Evolutionary conservation across 2,797 vertebrate species (phyloP).

Genomic region (Acrossocheilus wenchowensis): DNA sequence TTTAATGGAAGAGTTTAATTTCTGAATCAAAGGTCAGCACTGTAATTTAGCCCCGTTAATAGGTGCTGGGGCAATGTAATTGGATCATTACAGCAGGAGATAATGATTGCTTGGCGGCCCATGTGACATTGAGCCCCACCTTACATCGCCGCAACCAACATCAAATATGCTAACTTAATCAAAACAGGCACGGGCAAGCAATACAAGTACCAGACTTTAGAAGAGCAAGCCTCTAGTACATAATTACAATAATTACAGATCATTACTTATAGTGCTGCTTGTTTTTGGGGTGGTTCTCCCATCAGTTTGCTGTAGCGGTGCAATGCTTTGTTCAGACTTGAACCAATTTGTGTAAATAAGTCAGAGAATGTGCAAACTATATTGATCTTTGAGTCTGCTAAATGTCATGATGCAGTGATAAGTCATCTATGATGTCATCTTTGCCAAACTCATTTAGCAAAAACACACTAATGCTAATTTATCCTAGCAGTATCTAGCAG

Average conservation of each 20-base stretch:
- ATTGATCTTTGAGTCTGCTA: constrained; percentile 12
- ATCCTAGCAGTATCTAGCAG: background rate
- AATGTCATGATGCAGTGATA: constrained; percentile 9
- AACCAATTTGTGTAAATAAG: background rate
- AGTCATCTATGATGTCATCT: constrained; percentile 1
- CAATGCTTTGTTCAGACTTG: constrained; percentile 7
- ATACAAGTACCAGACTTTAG: constrained; percentile 68
- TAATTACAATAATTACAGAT: constrained; percentile 69
- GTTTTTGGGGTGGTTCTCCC: constrained; percentile 12
- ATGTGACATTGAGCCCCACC: constrained; percentile 52
- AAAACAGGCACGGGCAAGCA: constrained; percentile 60
- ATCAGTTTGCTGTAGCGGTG: background rate
- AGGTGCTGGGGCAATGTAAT: constrained; percentile 71
- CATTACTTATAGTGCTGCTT: constrained; percentile 60
- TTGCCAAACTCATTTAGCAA: background rate
- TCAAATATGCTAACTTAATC: constrained; percentile 59
- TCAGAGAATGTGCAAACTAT: background rate
- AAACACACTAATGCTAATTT: background rate
- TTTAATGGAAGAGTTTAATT: constrained; percentile 55
- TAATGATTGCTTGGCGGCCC: constrained; percentile 66
- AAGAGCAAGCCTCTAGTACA: constrained; percentile 63
- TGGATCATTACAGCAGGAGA: constrained; percentile 71
- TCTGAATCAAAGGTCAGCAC: constrained; percentile 72
- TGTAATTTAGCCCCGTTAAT: constrained; percentile 67
- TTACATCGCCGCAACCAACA: constrained; percentile 34